Evolutionary conservation across 2,113 vertebrate species (phyloP).

Genomic region (Dicrurus megarhynchus): DNA sequence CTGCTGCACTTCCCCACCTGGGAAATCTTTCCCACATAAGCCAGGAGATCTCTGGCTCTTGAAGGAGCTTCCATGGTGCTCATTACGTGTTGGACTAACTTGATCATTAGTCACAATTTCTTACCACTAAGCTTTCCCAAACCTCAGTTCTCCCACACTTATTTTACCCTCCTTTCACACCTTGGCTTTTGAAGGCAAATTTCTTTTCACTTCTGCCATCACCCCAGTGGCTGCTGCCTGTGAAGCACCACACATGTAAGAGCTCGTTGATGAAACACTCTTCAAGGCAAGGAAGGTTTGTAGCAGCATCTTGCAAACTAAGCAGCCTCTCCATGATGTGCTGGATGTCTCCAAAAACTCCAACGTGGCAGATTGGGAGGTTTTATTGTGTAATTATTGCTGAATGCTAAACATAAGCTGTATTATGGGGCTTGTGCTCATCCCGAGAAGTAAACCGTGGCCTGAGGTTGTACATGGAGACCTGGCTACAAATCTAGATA

Average conservation of each 20-base stretch:
- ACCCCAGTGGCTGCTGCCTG: background rate
- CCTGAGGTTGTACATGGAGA: background rate
- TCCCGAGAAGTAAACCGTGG: background rate
- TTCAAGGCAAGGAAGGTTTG: background rate
- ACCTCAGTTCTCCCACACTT: background rate
- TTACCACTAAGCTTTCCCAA: background rate
- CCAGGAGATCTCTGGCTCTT: background rate
- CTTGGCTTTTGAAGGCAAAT: background rate
- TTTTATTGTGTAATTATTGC: background rate
- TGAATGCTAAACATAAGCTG: background rate
- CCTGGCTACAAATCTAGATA: background rate
- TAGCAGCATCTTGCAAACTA: background rate
- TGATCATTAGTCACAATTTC: background rate
- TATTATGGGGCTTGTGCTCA: background rate
- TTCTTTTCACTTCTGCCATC: background rate
- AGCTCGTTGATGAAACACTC: background rate
- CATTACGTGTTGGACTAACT: background rate
- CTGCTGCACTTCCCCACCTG: background rate
- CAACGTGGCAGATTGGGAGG: fast-evolving
- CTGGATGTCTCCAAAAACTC: background rate
- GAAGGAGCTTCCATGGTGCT: background rate
- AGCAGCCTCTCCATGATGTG: background rate
- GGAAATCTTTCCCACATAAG: background rate
- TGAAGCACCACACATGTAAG: background rate
- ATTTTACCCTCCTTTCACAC: background rate